Percentiles rank a stretch among this genome's conserved stretches.
Conservation (phyloP, 2,797 vertebrate species). For the Hyperoplus lanceolatus region DNA sequence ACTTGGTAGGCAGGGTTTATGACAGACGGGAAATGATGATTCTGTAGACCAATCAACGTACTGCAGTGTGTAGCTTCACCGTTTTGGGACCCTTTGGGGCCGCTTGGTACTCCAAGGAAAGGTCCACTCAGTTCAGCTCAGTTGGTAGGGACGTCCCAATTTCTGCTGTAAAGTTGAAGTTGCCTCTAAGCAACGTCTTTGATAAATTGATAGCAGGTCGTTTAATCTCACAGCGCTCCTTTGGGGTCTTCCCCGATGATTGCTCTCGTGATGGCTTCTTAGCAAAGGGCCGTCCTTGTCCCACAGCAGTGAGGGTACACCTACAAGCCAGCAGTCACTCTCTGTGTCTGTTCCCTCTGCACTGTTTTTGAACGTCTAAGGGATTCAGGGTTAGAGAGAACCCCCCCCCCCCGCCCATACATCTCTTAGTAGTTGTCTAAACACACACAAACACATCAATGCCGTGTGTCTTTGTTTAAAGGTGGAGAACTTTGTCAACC, state of each 20-base stretch:
- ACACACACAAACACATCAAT: not conserved
- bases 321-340: constrained; percentile 15
- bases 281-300: constrained; percentile 65
- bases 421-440: constrained; percentile 1
- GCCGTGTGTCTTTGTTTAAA: not conserved
- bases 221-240: constrained; percentile 73
- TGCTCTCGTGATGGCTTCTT: constrained; percentile 70
- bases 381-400: constrained; percentile 18
- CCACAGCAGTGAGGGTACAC: constrained; percentile 44
- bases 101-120: too few species aligned
- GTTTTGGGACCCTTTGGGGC: too few species aligned
- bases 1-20: too few species aligned
- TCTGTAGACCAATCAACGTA: too few species aligned
- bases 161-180: constrained; percentile 69
- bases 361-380: constrained; percentile 35
- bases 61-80: too few species aligned
- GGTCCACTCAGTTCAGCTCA: too few species aligned
- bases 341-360: constrained; percentile 23
- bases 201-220: constrained; percentile 76
- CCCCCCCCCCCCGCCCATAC: not conserved
- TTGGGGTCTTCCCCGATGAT: constrained; percentile 65
- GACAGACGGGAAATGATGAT: too few species aligned
- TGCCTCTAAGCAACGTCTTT: constrained; percentile 62
- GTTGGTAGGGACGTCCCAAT: constrained; percentile 48
- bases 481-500: not conserved